These are phyloP conservation scores for Copsychus sechellarum DNA, from an alignment of 2,113 vertebrate species.

Conservation along the genomic window DNA sequence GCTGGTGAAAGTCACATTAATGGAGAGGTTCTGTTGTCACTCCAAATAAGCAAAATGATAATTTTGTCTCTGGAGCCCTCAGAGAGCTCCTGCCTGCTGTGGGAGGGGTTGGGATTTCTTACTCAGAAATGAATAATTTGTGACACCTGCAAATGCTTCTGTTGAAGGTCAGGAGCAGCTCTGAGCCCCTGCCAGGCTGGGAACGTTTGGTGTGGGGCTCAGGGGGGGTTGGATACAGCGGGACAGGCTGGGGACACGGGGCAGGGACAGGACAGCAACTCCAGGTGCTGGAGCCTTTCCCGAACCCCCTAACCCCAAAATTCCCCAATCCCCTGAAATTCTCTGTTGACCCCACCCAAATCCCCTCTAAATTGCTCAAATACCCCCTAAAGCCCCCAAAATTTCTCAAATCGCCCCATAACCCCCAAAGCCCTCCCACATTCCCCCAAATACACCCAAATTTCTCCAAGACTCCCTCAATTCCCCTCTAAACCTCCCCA, in stretches of 20 bases:
- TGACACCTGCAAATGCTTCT: neutral
- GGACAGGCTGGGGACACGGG: neutral
- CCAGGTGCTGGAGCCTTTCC: no score
- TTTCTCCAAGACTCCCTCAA: neutral
- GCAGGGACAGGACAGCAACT: neutral
- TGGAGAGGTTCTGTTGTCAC: constrained; percentile 1
- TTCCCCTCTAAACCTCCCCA: neutral
- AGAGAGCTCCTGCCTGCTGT: neutral
- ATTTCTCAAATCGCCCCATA: neutral
- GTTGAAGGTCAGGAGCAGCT: neutral
- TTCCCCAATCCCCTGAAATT: neutral
- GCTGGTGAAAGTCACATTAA: neutral
- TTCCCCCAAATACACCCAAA: neutral
- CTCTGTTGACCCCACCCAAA: neutral
- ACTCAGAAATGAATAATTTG: neutral
- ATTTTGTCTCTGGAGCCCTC: neutral
- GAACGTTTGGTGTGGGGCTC: neutral
- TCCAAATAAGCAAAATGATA: neutral
- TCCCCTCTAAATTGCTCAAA: neutral
- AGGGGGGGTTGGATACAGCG: fast-evolving
- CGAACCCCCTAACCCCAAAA: no score
- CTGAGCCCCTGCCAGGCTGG: neutral
- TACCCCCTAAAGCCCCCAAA: no score
- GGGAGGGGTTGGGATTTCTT: neutral
- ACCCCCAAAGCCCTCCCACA: neutral